Base-by-base conservation (phyloP, 2,888 invertebrate species). In the Nomada ferruginata region DNA sequence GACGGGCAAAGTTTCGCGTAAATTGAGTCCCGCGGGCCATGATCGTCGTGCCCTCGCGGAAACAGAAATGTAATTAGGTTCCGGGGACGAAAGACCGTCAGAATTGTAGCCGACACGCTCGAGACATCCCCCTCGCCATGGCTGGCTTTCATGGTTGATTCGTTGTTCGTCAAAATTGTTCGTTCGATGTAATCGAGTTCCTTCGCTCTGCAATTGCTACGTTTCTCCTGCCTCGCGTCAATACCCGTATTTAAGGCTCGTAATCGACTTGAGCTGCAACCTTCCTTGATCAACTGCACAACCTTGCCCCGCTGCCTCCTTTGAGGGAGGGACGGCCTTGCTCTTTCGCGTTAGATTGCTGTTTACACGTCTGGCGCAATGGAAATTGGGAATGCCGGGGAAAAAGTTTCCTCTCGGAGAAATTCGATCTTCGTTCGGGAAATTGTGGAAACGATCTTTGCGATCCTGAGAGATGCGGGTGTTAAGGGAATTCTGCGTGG, bases 131-230 rank as follows among this genome's bases (percentile, higher is more conserved):
- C 64, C 55, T 36, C 36, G 7, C 36, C 7, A 1, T 47, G 64
- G 13, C 11, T 50, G n/a, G 23, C 44, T 47, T 47, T 66, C 60
- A 60, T 29, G 29, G 52, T 60, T 53, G 65, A 77, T 53, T 76
- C 76, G 59, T 76, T 76, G 76, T 76, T 65, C 76, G 59, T 76
- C 64, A 76, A 77, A 77, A 77, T 65, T 76, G 65, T 77, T 77
- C 77, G 65, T 53, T 15, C 52, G 26, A 61, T 47, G 76, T 77
- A 76, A 77, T 77, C 65, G 76, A 65, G 76, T 75, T 75, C 42
- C 59, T 65, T 65, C 42, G 50, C 36, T n/a, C 20, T 76, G n/a
- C 29, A 53, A 76, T 66, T 65, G 76, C 23, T 44, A 29, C 65
- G 36, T 23, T 47, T 50, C 50, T 36, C 23, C 55, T 15, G 5